A percentile compares a stretch with the other conserved stretches of the same genome.
These are phyloP conservation scores for Achatina immaculata DNA, from an alignment of 1,140 invertebrate genomes.

Conservation along the genomic window DNA sequence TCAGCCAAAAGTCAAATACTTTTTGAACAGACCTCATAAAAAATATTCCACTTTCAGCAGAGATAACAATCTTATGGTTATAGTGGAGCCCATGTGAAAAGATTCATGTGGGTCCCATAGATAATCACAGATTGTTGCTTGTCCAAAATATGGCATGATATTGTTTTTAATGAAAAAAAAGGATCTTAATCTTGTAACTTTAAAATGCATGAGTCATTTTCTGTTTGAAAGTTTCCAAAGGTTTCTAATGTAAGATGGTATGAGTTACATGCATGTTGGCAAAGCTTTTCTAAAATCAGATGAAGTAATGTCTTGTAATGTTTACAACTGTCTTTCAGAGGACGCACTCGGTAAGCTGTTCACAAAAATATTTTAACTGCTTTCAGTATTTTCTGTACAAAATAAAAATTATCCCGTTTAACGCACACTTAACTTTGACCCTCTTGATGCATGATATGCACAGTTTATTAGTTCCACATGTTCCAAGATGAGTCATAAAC, in stretches of 20 bases:
- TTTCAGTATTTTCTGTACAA: not conserved
- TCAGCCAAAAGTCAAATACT: too few relatives aligned
- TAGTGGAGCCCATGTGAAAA: too few relatives aligned
- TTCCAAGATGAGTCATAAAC: conserved; percentile 10
- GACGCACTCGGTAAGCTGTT: conserved; percentile 1
- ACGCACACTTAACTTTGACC: not conserved
- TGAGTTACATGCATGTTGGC: too few relatives aligned
- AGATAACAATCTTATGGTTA: too few relatives aligned
- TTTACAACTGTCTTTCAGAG: not conserved
- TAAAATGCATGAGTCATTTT: not conserved
- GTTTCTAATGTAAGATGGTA: too few relatives aligned
- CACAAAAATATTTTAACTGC: not conserved
- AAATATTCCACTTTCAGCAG: too few relatives aligned
- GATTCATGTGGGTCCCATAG: too few relatives aligned
- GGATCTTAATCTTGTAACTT: not conserved
- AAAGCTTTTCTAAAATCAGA: too few relatives aligned
- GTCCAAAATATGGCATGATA: too few relatives aligned
- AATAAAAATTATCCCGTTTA: not conserved
- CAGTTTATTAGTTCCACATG: not conserved
- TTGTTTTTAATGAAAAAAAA: too few relatives aligned
- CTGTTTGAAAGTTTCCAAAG: not conserved
- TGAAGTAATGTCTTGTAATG: not conserved
- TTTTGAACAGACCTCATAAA: too few relatives aligned
- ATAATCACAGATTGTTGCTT: too few relatives aligned
- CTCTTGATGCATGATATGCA: not conserved